Evolutionary conservation across 1,140 invertebrate genomes (phyloP), one percentile per base, ranked within the genome.

Genomic region (Drosophila repletoides): DNA sequence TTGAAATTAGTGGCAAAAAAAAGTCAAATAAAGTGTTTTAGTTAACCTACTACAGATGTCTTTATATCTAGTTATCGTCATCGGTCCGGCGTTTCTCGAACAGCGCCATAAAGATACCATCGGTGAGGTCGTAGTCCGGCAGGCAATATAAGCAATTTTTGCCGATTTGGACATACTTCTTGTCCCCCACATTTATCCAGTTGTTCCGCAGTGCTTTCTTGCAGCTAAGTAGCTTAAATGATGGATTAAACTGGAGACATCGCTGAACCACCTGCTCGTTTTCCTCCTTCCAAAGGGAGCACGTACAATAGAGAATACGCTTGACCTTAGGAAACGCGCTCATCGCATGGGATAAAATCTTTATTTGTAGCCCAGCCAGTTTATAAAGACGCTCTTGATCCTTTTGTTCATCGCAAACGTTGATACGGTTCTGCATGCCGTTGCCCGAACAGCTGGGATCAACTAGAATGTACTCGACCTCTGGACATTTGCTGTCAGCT

Each of bases 381-480:
- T 93, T 95, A 15, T 91, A 90, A 0, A 98, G 79, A 38, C 96
- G 91, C 0, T 89, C 88, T 41, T 79, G 72, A 31, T 91, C 64
- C 64, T 89, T 61, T 31, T 89, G 68, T 33, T 91, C 88, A 17
- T 88, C 79, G 21, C 53, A 60, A 9, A 90, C 45, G n/a, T 55
- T 74, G 5, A 93, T 61, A 45, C 94, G 92, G 64, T 93, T 92
- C 2, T 92, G 79, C 88, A 95, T 95, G 28, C 98, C 98, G 91
- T 96, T 97, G 29, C 98, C 98, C 60, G 97, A 97, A 91, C 98
- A 99, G 58, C 96, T 97, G 2, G 98, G 98, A 92, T 99, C 98
- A 0, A 99, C 93, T 14, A 99, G 91, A 71, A 99, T 95, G 81
- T 97, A 98, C 90, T 97, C 94, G 0, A 98, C 95, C 83, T 95